Base-by-base conservation (phyloP, 2,888 invertebrate genomes). In the Amphipyra berbera region DNA sequence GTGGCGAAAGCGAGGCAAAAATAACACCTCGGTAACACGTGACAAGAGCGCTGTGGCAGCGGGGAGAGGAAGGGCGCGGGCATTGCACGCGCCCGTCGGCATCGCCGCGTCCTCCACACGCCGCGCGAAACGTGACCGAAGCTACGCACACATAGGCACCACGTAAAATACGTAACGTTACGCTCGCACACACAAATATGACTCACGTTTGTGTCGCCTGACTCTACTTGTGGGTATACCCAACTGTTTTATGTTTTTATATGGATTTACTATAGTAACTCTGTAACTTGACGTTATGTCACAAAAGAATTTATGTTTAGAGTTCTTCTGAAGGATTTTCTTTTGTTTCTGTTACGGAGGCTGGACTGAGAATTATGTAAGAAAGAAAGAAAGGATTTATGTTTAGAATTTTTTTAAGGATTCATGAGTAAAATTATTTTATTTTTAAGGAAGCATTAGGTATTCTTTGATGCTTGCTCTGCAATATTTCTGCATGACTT, bases 51-150 rank as follows among this genome's bases (percentile, higher is more conserved):
- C 50, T 56, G 76, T 50, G 64, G 57, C 47, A 73, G 75, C 68
- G 66, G 76, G 58, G 64, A 68, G 63, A 64, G 49, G 64, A 62
- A 62, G 62, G 68, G 68, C 50, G 74, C 66, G 70, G 72, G 67
- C 81, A 75, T 78, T 77, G 83, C 82, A 83, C 87, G 87, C 85
- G 87, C 85, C 80, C 86, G 21, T 21, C 85, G 86, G 84, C 81
- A 75, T 30, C 74, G 73, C 75, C 77, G 78, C 85, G 88, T 82
- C 86, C 85, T 85, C 88, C 83, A 89, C 92, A 92, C 92, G 90
- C 91, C 94, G 87, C 88, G 87, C 81, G 66, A 90, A 94, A 94
- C 94, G 94, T 94, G 94, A 94, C 92, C 82, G 78, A 21, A 56
- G 40, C 65, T 62, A 55, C 85, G 71, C 85, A 83, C 84, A 73